Percentiles rank a stretch among this genome's conserved stretches.
phyloP scores from a whole-genome alignment of 2,888 invertebrate species.

The Arctia plantaginis region DNA sequence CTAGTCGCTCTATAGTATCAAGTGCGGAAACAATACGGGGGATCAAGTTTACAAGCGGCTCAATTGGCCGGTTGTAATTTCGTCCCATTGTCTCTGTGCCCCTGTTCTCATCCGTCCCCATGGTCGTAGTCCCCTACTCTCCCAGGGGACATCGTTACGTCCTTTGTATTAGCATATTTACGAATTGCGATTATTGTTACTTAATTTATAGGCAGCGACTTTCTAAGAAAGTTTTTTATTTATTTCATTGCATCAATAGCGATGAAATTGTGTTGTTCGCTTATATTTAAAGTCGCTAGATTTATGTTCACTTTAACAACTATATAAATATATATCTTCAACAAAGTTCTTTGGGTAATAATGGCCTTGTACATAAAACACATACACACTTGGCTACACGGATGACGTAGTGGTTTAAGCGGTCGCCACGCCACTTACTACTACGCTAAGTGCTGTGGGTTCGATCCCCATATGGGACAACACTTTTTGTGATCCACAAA shows the following conservation, averaged over 20 bases:
- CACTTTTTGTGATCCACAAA: no score
- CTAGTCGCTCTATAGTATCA: conserved; percentile 52
- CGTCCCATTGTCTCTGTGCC: conserved; percentile 81
- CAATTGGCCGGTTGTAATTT: conserved; percentile 86
- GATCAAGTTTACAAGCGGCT: conserved; percentile 82
- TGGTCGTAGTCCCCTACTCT: conserved; percentile 51
- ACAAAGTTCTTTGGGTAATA: neutral
- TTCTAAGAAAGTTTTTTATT: conserved; percentile 29
- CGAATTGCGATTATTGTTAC: conserved; percentile 67
- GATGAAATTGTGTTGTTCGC: neutral
- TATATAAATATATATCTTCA: neutral
- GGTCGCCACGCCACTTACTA: no score
- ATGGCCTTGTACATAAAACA: neutral
- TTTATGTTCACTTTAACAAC: neutral
- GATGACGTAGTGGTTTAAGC: no score
- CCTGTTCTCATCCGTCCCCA: conserved; percentile 60
- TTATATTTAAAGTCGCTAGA: neutral
- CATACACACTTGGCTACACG: no score
- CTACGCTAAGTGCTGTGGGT: no score
- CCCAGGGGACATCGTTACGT: conserved; percentile 74
- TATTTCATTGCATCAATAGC: neutral
- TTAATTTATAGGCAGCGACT: conserved; percentile 54
- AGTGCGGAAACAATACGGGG: conserved; percentile 84
- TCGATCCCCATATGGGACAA: no score
- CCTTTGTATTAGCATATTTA: conserved; percentile 75